Conservation (phyloP, 2,888 invertebrate species). For the Hoplodrina ambigua region DNA sequence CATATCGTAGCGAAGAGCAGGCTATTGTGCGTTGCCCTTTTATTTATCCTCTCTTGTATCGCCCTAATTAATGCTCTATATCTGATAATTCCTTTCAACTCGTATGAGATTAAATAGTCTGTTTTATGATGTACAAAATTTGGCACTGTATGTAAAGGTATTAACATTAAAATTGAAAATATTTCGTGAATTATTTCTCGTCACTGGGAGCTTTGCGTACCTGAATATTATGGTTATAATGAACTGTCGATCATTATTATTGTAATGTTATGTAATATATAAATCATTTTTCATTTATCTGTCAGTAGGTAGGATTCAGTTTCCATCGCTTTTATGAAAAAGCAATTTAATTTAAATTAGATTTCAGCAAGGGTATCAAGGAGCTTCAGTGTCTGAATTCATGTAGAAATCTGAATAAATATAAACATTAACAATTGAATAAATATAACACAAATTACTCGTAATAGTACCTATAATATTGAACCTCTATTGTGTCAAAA, state of each 20-base stretch:
- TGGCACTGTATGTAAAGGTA: not conserved
- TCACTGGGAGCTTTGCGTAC: constrained; percentile 17
- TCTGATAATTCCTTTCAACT: constrained; percentile 40
- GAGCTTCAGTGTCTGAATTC: constrained; percentile 28
- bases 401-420: not conserved
- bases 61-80: constrained; percentile 54
- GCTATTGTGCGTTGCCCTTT: constrained; percentile 63
- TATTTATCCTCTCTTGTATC: constrained; percentile 55
- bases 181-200: constrained; percentile 11
- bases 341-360: not conserved
- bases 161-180: constrained; percentile 26
- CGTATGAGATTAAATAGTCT: constrained; percentile 30
- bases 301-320: not conserved
- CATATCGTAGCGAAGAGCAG: constrained; percentile 61
- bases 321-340: not conserved
- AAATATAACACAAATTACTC: not conserved
- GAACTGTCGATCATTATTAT: constrained; percentile 29
- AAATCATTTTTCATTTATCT: not conserved
- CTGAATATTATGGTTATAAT: constrained; percentile 13
- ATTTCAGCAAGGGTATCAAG: constrained; percentile 19
- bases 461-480: not conserved
- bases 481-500: not conserved
- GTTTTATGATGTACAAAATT: constrained; percentile 23
- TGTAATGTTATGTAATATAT: not conserved
- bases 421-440: not conserved